Evolutionary conservation across 2,797 vertebrate genomes (phyloP).

Genomic region (Chaenodraco wilsoni): DNA sequence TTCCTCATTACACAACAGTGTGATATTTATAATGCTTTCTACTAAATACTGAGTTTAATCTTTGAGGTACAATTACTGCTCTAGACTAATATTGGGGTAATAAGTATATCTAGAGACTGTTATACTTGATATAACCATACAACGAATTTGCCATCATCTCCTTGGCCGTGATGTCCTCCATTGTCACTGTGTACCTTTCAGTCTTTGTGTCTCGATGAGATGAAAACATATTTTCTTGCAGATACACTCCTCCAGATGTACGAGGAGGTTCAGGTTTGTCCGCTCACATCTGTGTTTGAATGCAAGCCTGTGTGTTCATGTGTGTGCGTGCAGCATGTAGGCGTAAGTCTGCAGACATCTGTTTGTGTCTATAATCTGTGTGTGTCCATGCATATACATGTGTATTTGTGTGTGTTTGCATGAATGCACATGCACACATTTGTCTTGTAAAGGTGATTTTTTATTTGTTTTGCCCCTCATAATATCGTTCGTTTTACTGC

Average conservation of each 20-base stretch:
- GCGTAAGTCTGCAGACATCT: conserved; percentile 61
- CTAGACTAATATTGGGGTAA: neutral
- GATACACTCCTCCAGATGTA: conserved; percentile 50
- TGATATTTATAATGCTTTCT: conserved; percentile 31
- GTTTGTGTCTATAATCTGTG: conserved; percentile 52
- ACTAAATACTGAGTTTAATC: conserved; percentile 6
- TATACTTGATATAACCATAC: neutral
- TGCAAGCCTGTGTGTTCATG: conserved; percentile 16
- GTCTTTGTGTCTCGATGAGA: conserved; percentile 17
- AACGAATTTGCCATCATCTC: neutral
- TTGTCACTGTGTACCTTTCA: conserved; percentile 5
- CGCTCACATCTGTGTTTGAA: conserved; percentile 1
- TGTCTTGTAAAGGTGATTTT: conserved; percentile 35
- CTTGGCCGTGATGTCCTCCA: neutral
- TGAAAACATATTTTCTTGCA: conserved; percentile 16
- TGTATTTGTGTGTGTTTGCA: conserved; percentile 47
- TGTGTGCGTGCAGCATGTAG: conserved; percentile 56
- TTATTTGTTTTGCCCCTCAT: neutral
- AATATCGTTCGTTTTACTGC: conserved; percentile 9
- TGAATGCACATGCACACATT: conserved; percentile 28
- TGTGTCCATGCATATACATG: conserved; percentile 51
- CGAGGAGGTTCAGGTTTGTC: conserved; percentile 38
- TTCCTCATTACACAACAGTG: conserved; percentile 19
- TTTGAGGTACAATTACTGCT: neutral
- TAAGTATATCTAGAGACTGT: conserved; percentile 2